Evolutionary conservation across 2,888 invertebrate species (phyloP), one percentile per base, ranked within the genome.

Genomic region (Neoaliturus tenellus): DNA sequence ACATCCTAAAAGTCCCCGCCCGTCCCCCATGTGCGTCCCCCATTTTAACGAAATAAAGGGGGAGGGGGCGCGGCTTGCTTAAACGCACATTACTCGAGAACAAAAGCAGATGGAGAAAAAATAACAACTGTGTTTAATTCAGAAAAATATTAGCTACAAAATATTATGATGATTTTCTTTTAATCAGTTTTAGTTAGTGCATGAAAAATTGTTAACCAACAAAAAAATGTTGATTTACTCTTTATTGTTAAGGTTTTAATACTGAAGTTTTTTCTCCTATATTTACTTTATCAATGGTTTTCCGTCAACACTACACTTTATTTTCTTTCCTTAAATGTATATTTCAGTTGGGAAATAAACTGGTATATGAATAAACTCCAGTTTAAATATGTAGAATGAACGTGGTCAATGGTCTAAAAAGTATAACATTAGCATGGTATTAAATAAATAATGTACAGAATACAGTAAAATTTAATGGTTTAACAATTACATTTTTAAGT

Each of bases 131-230:
- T 44, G 44, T 44, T 44, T 44, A 44, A 44, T 44, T 44, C 12
- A 44, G 58, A 58, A 58, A 58, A 58, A 58, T 58, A 58, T 58
- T 25, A 58, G 58, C 58, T 58, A 58, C 58, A 20, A 58, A 58
- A 58, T 58, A 58, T 58, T 58, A 58, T 58, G 58, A 58, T 58
- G 58, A 58, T 12, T 44, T 44, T 44, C 44, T 44, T 44, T 44
- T 44, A 8, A 44, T 44, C 44, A 8, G 44, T 44, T 44, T 44
- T 44, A 44, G 6, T 44, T 44, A 44, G 44, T 44, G 44, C 44
- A 44, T 44, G 4, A 44, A 44, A 44, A 44, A 44, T 12, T 4
- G 44, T 44, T 44, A 44, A 44, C 44, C 44, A 5, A 58, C 23
- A 58, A 58, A 5, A 58, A 25, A 28, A 25, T 58, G 20, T n/a